Percentiles rank a stretch among this genome's conserved stretches.
These are phyloP conservation scores for Gymnopithys bicolor DNA, from an alignment of 2,797 vertebrate species.

Conservation along the genomic window DNA sequence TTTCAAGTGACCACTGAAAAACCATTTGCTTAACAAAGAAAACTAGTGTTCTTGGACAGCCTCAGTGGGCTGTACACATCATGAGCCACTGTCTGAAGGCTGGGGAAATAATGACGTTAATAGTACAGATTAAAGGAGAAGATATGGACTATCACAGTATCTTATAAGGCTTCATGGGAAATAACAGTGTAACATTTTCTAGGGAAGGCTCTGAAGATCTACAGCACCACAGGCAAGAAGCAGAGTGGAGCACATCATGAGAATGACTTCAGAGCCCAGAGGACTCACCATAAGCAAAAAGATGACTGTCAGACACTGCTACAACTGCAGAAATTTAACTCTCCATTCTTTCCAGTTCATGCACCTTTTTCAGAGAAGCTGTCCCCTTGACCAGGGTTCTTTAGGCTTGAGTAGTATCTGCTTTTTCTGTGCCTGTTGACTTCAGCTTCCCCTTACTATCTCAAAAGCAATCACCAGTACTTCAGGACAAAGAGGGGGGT, in stretches of 20 bases:
- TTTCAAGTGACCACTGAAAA: background rate
- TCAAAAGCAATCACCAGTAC: background rate
- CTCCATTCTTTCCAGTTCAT: background rate
- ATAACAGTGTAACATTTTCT: background rate
- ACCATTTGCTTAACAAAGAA: background rate
- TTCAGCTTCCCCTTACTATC: background rate
- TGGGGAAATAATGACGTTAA: background rate
- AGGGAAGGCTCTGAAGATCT: background rate
- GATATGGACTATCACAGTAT: background rate
- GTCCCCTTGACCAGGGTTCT: background rate
- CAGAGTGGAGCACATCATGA: background rate
- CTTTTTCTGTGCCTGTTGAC: background rate
- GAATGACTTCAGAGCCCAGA: background rate
- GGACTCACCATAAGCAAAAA: background rate
- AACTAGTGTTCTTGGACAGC: background rate
- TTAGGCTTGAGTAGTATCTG: background rate
- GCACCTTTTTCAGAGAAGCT: background rate
- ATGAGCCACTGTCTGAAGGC: background rate
- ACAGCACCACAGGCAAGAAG: background rate
- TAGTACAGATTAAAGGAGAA: background rate
- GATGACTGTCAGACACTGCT: background rate
- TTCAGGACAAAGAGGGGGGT: background rate
- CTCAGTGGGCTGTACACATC: background rate
- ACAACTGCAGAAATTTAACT: background rate
- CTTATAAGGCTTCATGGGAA: background rate